These are phyloP conservation scores for Chrysodeixis includens DNA, from an alignment of 2,888 invertebrate species.

Conservation along the genomic window DNA sequence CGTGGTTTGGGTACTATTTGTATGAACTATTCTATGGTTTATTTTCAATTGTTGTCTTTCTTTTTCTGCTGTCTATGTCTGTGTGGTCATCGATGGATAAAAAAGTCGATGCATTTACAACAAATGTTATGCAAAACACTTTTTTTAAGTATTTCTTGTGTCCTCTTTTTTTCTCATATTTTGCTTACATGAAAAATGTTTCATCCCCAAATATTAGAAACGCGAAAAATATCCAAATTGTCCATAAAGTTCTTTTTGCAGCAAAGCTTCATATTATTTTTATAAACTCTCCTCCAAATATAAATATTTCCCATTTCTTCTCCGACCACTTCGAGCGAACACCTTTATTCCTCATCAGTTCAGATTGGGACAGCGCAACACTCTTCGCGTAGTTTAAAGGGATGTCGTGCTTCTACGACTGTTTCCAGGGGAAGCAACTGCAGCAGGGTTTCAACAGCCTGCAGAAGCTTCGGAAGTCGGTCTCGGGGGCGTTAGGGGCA, in stretches of 20 bases:
- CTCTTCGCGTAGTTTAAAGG: constrained; percentile 85
- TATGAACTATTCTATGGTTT: no score
- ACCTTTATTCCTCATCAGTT: constrained; percentile 85
- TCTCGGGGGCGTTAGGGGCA: constrained; percentile 90
- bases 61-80: no score
- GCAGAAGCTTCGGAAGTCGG: constrained; percentile 92
- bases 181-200: no score
- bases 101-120: no score
- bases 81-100: no score
- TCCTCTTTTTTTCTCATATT: no score
- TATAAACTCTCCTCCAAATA: constrained; percentile 1
- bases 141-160: no score
- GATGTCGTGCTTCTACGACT: constrained; percentile 88
- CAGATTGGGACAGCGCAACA: constrained; percentile 50
- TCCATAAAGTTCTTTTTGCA: neutral
- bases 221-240: no score
- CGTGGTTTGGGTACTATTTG: no score
- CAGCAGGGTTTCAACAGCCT: constrained; percentile 90
- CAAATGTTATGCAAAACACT: no score
- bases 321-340: constrained; percentile 30
- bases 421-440: constrained; percentile 87
- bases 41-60: no score
- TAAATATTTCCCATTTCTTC: neutral
- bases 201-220: no score
- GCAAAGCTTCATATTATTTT: neutral